These are phyloP conservation scores for Vanessa cardui DNA, from an alignment of 2,888 invertebrate species.

Conservation along the genomic window DNA sequence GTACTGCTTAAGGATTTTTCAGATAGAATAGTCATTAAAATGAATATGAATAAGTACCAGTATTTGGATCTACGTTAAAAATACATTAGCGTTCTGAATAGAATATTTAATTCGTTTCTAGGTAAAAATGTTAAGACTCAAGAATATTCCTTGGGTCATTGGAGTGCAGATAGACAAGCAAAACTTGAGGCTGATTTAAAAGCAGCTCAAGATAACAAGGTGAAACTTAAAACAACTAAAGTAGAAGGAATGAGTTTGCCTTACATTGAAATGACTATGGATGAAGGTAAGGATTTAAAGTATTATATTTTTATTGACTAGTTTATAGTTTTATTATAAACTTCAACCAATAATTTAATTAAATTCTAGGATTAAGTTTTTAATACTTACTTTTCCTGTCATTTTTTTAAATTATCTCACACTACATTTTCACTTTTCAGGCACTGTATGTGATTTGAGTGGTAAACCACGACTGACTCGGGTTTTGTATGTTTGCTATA, in stretches of 20 bases:
- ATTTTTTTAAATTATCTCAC: background rate
- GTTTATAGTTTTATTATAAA: no score
- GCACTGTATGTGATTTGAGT: conserved; percentile 94
- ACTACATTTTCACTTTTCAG: conserved; percentile 49
- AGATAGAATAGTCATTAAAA: no score
- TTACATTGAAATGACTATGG: conserved; percentile 93
- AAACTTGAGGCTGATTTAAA: conserved; percentile 79
- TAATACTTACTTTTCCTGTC: no score
- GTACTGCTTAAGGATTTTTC: no score
- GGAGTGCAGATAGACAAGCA: conserved; percentile 86
- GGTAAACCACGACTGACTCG: conserved; percentile 91
- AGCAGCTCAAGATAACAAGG: conserved; percentile 76
- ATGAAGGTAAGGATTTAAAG: conserved; percentile 83
- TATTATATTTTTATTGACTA: no score
- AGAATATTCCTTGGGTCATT: conserved; percentile 92
- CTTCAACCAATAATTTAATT: no score
- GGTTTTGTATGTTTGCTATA: conserved; percentile 94
- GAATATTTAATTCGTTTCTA: conserved; percentile 45
- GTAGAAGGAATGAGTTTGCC: conserved; percentile 95
- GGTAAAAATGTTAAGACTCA: conserved; percentile 91
- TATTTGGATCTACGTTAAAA: no score
- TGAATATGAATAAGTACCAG: no score
- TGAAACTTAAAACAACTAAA: conserved; percentile 85
- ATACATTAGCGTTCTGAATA: no score
- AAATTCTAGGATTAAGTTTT: no score